phyloP scores from a whole-genome alignment of 2,888 invertebrate genomes.

The Coleophora deauratella region DNA sequence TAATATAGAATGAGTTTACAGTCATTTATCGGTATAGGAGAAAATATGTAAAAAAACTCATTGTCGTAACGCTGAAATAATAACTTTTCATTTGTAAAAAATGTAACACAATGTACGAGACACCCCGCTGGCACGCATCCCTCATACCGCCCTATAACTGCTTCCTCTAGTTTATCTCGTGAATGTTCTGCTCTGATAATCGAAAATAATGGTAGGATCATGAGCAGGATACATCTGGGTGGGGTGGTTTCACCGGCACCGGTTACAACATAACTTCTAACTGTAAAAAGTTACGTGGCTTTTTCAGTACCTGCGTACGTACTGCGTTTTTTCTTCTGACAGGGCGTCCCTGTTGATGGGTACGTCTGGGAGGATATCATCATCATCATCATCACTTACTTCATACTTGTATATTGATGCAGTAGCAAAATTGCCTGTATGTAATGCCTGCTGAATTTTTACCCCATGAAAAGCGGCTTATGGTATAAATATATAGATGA shows the following conservation, averaged over 20 bases:
- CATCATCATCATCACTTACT: not conserved
- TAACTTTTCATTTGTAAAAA: slow-evolving; percentile 14
- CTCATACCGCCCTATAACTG: slow-evolving; percentile 21
- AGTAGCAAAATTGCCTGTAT: no score
- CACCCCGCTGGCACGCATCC: slow-evolving; percentile 20
- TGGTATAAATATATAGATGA: no score
- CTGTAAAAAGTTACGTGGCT: not conserved
- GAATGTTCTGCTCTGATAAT: slow-evolving; percentile 31
- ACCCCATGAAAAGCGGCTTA: no score
- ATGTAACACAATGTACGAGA: slow-evolving; percentile 16
- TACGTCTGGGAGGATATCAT: no score
- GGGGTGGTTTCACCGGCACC: no score
- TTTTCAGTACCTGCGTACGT: not conserved
- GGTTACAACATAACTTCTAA: not conserved
- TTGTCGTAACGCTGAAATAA: slow-evolving; percentile 7
- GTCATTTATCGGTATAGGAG: no score
- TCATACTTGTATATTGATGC: no score
- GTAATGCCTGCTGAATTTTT: no score
- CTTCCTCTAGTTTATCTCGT: slow-evolving; percentile 31
- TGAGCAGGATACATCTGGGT: no score
- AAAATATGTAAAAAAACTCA: slow-evolving; percentile 1
- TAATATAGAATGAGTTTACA: no score
- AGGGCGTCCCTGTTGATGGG: no score
- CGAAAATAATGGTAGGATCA: slow-evolving; percentile 17
- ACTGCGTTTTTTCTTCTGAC: no score